Evolutionary conservation across 1,140 invertebrate genomes (phyloP).

Genomic region (Aphelinus certus): DNA sequence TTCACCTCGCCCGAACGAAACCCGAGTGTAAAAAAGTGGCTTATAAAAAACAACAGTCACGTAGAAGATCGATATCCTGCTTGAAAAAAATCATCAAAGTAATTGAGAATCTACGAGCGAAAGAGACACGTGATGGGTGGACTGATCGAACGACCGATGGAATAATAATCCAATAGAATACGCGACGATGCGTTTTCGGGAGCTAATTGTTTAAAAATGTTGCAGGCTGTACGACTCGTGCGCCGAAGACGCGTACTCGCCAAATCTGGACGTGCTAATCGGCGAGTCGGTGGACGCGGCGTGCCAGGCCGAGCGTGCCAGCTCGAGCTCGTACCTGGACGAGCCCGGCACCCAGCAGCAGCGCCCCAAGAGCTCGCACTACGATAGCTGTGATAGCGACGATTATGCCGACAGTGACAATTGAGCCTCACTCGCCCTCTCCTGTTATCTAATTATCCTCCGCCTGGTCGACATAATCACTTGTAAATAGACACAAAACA

Average conservation of each 20-base stretch:
- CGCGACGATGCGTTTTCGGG: no score
- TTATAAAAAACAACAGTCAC: no score
- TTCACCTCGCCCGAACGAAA: no score
- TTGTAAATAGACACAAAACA: constrained; percentile 27
- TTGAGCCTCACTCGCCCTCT: constrained; percentile 39
- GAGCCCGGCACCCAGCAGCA: constrained; percentile 43
- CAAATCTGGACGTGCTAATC: constrained; percentile 56
- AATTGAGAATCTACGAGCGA: no score
- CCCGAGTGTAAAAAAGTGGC: no score
- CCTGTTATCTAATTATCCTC: no score
- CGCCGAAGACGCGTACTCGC: constrained; percentile 56
- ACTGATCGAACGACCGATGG: no score
- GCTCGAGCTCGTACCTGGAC: constrained; percentile 42
- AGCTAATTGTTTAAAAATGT: not conserved
- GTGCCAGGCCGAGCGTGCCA: constrained; percentile 31
- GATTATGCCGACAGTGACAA: constrained; percentile 65
- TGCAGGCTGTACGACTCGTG: constrained; percentile 55
- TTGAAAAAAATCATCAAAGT: no score
- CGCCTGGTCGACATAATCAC: not conserved
- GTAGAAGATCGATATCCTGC: no score
- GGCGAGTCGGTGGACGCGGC: constrained; percentile 49
- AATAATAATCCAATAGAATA: no score
- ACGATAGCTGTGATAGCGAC: constrained; percentile 62
- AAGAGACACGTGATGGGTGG: no score
- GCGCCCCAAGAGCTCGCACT: constrained; percentile 51